Evolutionary conservation across 2,888 invertebrate genomes (phyloP).

Genomic region (Halocaridina rubra): DNA sequence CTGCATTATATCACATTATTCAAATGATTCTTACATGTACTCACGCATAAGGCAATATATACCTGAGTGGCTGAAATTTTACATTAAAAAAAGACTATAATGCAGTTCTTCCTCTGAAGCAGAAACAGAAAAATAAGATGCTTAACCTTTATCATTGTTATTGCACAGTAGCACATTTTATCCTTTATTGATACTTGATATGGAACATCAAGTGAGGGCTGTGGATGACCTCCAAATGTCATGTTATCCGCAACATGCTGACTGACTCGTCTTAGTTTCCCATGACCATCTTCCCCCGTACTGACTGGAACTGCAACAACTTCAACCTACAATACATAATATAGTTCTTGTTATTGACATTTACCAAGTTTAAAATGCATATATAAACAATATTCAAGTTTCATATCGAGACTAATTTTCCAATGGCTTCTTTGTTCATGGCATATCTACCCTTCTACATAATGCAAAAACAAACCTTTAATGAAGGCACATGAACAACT

Average conservation of each 20-base stretch:
- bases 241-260: conserved; percentile 71
- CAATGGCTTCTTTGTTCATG: not conserved
- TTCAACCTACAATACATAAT: conserved; percentile 72
- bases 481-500: conserved; percentile 83
- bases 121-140: too few relatives aligned
- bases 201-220: conserved; percentile 77
- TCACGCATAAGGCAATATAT: too few relatives aligned
- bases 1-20: too few relatives aligned
- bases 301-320: conserved; percentile 80
- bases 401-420: too few relatives aligned
- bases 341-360: not conserved
- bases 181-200: conserved; percentile 90
- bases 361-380: too few relatives aligned
- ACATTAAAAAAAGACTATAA: too few relatives aligned
- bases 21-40: too few relatives aligned
- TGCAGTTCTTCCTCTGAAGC: too few relatives aligned
- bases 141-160: conserved; percentile 92
- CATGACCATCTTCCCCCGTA: conserved; percentile 75
- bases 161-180: conserved; percentile 92
- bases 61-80: too few relatives aligned
- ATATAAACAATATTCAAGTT: too few relatives aligned
- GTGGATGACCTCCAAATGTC: conserved; percentile 76
- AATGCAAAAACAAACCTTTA: conserved; percentile 83
- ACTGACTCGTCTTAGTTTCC: conserved; percentile 74
- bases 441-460: not conserved